These are phyloP conservation scores for Tipula confusa DNA, from an alignment of 2,888 invertebrate genomes.

Conservation along the genomic window DNA sequence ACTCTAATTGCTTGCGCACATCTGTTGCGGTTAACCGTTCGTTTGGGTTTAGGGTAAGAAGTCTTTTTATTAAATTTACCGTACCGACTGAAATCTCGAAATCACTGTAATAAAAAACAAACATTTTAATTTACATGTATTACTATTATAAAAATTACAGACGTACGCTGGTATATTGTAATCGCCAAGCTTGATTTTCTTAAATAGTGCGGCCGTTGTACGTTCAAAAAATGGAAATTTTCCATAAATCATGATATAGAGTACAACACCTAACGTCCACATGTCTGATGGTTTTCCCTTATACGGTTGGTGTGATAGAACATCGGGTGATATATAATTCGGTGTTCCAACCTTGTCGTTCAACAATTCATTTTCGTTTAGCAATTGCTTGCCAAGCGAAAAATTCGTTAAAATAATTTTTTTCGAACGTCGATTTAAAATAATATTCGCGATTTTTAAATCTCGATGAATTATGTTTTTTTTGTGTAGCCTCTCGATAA, in stretches of 20 bases:
- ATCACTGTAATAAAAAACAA: conserved; percentile 32
- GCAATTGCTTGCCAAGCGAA: conserved; percentile 56
- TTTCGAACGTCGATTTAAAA: conserved; percentile 63
- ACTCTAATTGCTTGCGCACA: conserved; percentile 47
- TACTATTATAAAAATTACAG: conserved; percentile 30
- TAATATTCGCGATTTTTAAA: conserved; percentile 71
- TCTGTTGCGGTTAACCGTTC: conserved; percentile 63
- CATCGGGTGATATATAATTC: conserved; percentile 77
- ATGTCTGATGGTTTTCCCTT: conserved; percentile 75
- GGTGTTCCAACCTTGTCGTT: conserved; percentile 64
- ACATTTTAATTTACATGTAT: background rate
- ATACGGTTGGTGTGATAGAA: conserved; percentile 70
- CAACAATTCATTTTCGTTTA: conserved; percentile 56
- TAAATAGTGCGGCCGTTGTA: conserved; percentile 66
- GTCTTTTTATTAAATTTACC: conserved; percentile 58
- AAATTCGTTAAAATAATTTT: conserved; percentile 69
- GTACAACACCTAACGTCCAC: conserved; percentile 76
- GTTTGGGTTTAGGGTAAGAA: conserved; percentile 64
- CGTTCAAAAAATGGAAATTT: conserved; percentile 79
- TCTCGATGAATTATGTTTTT: conserved; percentile 74
- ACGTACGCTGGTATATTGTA: conserved; percentile 69
- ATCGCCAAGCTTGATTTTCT: conserved; percentile 69
- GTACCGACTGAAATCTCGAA: conserved; percentile 32
- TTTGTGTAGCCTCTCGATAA: conserved; percentile 70
- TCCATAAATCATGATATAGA: conserved; percentile 75